Evolutionary conservation across 2,113 vertebrate species (phyloP).

Genomic region (Mustela lutreola): DNA sequence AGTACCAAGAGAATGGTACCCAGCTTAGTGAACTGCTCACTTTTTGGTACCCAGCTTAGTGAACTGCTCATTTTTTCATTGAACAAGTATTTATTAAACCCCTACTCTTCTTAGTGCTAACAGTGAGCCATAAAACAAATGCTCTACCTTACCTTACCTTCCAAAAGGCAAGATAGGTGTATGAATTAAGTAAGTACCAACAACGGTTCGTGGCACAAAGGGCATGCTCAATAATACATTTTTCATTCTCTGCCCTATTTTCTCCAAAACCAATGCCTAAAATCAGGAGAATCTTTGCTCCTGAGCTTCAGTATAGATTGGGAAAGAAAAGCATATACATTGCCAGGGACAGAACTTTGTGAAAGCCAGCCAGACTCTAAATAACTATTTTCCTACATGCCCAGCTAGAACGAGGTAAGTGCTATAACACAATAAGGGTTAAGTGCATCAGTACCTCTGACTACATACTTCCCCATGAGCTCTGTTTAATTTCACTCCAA

Average conservation of each 20-base stretch:
- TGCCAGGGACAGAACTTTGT: background rate
- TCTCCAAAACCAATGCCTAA: background rate
- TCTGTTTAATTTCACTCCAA: constrained; percentile 25
- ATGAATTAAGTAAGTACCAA: background rate
- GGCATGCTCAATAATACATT: background rate
- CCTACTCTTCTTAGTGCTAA: background rate
- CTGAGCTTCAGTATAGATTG: background rate
- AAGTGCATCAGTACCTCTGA: background rate
- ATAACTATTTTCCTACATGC: background rate
- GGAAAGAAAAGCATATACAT: background rate
- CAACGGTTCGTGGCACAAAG: background rate
- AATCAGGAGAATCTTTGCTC: background rate
- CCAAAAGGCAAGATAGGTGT: background rate
- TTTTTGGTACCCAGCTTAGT: background rate
- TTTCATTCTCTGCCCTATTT: background rate
- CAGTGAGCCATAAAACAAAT: background rate
- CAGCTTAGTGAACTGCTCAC: background rate
- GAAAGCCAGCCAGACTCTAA: background rate
- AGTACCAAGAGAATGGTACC: background rate
- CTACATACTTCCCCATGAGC: background rate
- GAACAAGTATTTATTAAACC: background rate
- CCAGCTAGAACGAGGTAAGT: background rate
- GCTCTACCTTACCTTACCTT: background rate
- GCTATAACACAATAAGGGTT: background rate
- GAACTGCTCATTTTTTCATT: background rate